Conservation (phyloP, 2,797 vertebrate species). For the Falco concolor region DNA sequence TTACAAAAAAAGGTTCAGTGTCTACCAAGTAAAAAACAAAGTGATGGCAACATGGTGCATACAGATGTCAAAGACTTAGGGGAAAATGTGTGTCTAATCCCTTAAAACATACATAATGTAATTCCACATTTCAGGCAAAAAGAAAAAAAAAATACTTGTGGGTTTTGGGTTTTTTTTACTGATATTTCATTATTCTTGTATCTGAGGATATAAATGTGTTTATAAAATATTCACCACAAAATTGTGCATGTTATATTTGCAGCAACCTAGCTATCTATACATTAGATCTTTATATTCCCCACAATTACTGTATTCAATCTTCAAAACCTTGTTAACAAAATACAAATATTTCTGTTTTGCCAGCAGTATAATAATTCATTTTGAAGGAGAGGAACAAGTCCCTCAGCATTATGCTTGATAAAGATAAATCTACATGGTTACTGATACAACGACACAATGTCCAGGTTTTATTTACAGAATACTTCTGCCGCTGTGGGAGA, state of each 20-base stretch:
- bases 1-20: not conserved
- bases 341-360: not conserved
- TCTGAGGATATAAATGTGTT: not conserved
- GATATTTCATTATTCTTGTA: not conserved
- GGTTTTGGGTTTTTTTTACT: not conserved
- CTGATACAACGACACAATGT: not conserved
- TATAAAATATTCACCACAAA: not conserved
- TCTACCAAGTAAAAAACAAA: not conserved
- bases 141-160: not conserved
- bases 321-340: not conserved
- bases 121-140: not conserved
- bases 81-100: not conserved
- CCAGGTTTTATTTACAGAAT: not conserved
- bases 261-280: not conserved
- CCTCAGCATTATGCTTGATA: not conserved
- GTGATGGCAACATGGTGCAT: not conserved
- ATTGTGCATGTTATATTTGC: not conserved
- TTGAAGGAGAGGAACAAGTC: not conserved
- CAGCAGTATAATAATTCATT: not conserved
- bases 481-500: not conserved
- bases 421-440: not conserved
- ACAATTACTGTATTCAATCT: not conserved
- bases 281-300: not conserved
- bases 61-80: not conserved
- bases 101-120: not conserved